Percentiles rank a stretch among this genome's conserved stretches.
These are phyloP conservation scores for Lycophotia porphyrea DNA, from an alignment of 2,888 invertebrate species.

Conservation along the genomic window DNA sequence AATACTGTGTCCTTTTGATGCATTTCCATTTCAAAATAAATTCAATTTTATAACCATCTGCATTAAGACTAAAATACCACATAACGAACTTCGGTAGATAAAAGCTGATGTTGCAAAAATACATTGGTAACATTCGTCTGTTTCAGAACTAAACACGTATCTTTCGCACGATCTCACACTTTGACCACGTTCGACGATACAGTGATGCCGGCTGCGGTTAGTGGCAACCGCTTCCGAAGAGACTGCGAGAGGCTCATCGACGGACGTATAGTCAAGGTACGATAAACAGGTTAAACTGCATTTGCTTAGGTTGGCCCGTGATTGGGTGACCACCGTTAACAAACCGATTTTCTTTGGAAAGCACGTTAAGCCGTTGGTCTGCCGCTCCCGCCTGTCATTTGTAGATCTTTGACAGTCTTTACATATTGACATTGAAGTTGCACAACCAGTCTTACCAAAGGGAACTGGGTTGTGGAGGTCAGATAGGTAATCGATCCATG, in stretches of 20 bases:
- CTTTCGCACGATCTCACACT: conserved; percentile 96
- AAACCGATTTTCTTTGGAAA: neutral
- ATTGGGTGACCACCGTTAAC: neutral
- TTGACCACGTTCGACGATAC: conserved; percentile 95
- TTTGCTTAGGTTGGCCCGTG: neutral
- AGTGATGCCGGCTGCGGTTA: conserved; percentile 87
- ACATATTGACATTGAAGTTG: too few relatives aligned
- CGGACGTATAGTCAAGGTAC: conserved; percentile 91
- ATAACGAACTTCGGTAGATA: neutral
- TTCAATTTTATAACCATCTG: neutral
- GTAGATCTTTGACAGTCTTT: neutral
- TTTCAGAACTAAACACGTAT: conserved; percentile 96
- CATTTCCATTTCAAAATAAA: neutral
- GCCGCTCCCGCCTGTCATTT: neutral
- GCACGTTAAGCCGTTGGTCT: neutral
- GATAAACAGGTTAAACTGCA: neutral
- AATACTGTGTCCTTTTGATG: neutral
- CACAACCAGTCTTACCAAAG: neutral
- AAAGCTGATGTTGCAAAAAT: neutral
- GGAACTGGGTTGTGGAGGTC: neutral
- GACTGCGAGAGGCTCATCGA: conserved; percentile 93
- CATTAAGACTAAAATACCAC: neutral
- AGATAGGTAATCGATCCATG: neutral
- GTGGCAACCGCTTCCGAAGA: conserved; percentile 82
- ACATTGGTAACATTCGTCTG: neutral